Conservation (phyloP, 2,797 vertebrate genomes). For the Nannoperca obscura region DNA sequence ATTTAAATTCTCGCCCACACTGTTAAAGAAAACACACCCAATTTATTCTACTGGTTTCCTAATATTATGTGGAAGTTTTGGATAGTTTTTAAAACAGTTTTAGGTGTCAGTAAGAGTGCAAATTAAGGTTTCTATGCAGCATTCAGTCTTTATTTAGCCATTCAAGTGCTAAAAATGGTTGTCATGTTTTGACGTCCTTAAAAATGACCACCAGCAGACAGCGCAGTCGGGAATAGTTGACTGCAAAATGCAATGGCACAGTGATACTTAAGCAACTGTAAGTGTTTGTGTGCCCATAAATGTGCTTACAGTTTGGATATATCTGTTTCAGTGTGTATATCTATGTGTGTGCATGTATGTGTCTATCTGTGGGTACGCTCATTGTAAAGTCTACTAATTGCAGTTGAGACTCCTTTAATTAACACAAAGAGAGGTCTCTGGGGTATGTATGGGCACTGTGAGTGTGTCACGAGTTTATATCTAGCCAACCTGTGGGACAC, state of each 20-base stretch:
- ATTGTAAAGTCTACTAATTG: slow-evolving; percentile 81
- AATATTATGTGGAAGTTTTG: background rate
- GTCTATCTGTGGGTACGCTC: slow-evolving; percentile 61
- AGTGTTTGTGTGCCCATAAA: slow-evolving; percentile 62
- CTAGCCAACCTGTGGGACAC: slow-evolving; percentile 81
- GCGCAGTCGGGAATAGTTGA: slow-evolving; percentile 10
- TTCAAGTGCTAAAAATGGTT: background rate
- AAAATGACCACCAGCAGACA: slow-evolving; percentile 18
- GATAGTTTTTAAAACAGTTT: background rate
- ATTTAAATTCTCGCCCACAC: background rate
- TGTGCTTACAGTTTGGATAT: slow-evolving; percentile 54
- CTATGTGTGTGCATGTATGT: slow-evolving; percentile 16
- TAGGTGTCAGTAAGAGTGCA: background rate
- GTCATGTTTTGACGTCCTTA: background rate
- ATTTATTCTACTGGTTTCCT: background rate
- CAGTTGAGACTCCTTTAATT: slow-evolving; percentile 83
- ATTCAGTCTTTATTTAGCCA: background rate
- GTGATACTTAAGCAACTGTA: slow-evolving; percentile 42
- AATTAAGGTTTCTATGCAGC: background rate
- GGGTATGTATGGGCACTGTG: slow-evolving; percentile 70
- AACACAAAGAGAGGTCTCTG: slow-evolving; percentile 81
- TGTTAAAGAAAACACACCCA: background rate
- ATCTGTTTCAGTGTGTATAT: slow-evolving; percentile 49
- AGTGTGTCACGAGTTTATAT: slow-evolving; percentile 81
- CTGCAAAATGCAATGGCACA: slow-evolving; percentile 16